Conservation (phyloP, 2,888 invertebrate genomes). For the Dasysyrphus tricinctus region DNA sequence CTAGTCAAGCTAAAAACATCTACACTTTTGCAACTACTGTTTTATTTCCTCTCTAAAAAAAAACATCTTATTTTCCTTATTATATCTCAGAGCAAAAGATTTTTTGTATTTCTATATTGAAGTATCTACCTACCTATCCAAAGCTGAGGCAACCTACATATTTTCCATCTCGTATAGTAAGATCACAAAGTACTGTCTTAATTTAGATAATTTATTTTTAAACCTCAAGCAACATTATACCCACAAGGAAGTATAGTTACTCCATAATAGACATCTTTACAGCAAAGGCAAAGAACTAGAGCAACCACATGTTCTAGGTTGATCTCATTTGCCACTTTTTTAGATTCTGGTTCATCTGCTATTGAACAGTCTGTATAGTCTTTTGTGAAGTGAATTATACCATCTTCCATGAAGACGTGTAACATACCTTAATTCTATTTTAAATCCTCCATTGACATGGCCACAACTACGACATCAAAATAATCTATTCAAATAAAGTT, state of each 20-base stretch:
- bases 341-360: conserved; percentile 40
- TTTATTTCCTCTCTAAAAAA: no score
- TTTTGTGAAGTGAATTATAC: conserved; percentile 36
- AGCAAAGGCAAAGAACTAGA: conserved; percentile 25
- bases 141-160: no score
- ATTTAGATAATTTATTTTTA: not conserved
- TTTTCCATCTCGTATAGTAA: not conserved
- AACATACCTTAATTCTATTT: conserved; percentile 65
- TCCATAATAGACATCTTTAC: not conserved
- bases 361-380: not conserved
- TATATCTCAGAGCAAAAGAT: no score
- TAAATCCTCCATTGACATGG: conserved; percentile 71
- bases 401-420: conserved; percentile 54
- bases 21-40: no score
- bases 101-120: no score
- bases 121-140: no score
- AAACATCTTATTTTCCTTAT: no score
- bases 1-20: no score
- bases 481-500: conserved; percentile 71
- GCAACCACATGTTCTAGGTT: conserved; percentile 1
- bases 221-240: not conserved
- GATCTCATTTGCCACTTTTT: conserved; percentile 32
- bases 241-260: not conserved
- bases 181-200: not conserved
- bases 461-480: conserved; percentile 63